Evolutionary conservation across 2,888 invertebrate species (phyloP).

Genomic region (Dicyrtomina minuta): DNA sequence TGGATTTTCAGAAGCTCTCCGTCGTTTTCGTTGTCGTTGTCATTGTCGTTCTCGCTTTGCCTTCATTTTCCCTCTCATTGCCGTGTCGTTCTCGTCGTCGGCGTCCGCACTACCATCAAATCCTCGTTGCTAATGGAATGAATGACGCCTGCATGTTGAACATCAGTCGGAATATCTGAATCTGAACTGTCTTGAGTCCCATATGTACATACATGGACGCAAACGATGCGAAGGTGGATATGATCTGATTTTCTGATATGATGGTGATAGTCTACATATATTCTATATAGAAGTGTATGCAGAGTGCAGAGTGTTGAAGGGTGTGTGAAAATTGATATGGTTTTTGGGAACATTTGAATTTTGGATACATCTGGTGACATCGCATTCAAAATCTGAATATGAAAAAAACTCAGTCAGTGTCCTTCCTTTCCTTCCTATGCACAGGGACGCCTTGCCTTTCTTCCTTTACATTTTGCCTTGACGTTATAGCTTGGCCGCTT

Average conservation of each 20-base stretch:
- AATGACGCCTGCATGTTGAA: constrained; percentile 30
- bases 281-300: no score
- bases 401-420: neutral
- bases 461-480: no score
- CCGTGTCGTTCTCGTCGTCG: neutral
- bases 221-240: no score
- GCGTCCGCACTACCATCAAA: constrained; percentile 17
- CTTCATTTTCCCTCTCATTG: neutral
- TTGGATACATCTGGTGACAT: constrained; percentile 11
- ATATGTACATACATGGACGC: no score
- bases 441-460: neutral
- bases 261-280: no score
- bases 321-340: no score
- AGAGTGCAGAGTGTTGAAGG: no score
- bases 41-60: no score
- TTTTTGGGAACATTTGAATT: constrained; percentile 25
- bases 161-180: neutral
- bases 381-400: neutral
- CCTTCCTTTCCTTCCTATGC: neutral
- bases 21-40: neutral
- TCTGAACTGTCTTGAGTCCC: no score
- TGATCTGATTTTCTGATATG: no score
- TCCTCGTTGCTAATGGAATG: constrained; percentile 28
- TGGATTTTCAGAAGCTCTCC: neutral
- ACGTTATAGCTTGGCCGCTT: no score